These are phyloP conservation scores for Virgularia gustaviana DNA, from an alignment of 92 coral and sea anemone genomes.

Conservation along the genomic window DNA sequence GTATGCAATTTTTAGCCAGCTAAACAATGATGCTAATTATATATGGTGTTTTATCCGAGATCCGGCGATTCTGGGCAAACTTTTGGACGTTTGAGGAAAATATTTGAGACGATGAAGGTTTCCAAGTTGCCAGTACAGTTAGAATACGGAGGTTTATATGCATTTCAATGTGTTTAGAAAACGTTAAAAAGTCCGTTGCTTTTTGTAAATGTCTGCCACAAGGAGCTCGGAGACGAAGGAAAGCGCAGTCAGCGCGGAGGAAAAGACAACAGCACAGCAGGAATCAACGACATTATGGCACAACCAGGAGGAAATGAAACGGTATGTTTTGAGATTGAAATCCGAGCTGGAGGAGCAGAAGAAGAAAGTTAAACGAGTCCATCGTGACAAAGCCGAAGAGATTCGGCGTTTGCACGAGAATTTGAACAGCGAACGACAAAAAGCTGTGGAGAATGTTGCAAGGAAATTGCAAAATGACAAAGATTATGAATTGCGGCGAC, in stretches of 20 bases:
- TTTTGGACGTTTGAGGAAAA: too few relatives aligned
- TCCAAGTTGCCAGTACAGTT: too few relatives aligned
- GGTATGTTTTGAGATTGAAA: conserved; percentile 73
- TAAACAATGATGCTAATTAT: too few relatives aligned
- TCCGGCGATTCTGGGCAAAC: too few relatives aligned
- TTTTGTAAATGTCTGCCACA: too few relatives aligned
- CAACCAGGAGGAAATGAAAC: conserved; percentile 69
- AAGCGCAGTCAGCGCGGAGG: conserved; percentile 6
- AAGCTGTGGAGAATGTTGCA: conserved; percentile 71
- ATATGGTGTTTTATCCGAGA: too few relatives aligned
- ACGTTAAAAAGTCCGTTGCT: too few relatives aligned
- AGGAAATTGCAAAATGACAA: conserved; percentile 77
- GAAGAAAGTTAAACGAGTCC: conserved; percentile 73
- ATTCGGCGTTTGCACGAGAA: conserved; percentile 82
- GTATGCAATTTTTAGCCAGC: too few relatives aligned
- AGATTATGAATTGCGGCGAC: conserved; percentile 69
- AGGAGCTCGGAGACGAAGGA: conserved; percentile 4
- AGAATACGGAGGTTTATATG: too few relatives aligned
- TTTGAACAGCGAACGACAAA: conserved; percentile 78
- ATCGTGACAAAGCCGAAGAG: conserved; percentile 88
- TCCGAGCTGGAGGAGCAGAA: conserved; percentile 87
- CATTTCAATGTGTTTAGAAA: too few relatives aligned
- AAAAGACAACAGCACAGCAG: background rate
- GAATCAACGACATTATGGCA: conserved; percentile 65
- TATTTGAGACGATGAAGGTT: too few relatives aligned